Conservation (phyloP, 2,113 vertebrate species). For the Bos taurus region DNA sequence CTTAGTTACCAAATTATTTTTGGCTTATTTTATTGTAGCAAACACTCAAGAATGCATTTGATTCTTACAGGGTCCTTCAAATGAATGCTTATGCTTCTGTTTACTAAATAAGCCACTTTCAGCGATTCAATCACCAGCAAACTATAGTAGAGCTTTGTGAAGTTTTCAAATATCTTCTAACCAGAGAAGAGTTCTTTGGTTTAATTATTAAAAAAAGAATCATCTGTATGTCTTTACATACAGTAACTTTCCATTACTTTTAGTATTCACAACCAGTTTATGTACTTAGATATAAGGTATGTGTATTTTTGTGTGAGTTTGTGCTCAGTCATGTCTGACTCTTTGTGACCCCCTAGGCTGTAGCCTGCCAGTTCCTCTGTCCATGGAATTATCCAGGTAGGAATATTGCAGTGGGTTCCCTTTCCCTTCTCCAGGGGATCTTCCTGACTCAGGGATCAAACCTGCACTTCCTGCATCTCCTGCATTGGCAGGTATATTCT, state of each 20-base stretch:
- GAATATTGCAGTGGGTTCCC: no score
- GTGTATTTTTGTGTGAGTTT: no score
- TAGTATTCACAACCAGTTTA: neutral
- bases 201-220: neutral
- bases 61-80: neutral
- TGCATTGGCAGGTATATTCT: no score
- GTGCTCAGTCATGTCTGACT: no score
- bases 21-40: neutral
- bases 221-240: neutral
- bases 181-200: neutral
- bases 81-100: no score
- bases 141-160: neutral
- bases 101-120: neutral
- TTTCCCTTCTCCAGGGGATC: no score
- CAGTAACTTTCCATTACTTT: neutral
- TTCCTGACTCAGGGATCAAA: no score
- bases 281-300: neutral
- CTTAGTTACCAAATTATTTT: neutral
- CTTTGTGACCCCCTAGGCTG: no score
- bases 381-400: no score
- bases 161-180: neutral
- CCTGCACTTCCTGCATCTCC: no score
- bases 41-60: neutral
- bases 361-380: no score
- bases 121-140: neutral